Evolutionary conservation across 1,140 invertebrate genomes (phyloP), one percentile per base, ranked within the genome.

Genomic region (Drosophila busckii): DNA sequence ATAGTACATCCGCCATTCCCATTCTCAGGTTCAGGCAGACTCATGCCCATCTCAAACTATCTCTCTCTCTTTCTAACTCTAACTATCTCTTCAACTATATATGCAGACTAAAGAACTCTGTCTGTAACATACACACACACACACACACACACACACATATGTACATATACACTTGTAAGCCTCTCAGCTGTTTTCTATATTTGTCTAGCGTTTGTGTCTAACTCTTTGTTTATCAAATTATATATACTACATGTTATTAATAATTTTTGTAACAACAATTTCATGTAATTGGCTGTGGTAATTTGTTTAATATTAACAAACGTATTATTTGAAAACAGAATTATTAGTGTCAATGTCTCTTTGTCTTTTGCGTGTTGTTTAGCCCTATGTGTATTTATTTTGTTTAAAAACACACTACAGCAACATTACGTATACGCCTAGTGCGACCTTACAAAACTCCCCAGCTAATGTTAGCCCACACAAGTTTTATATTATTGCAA

Each of bases 1-100:
- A 73, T 73, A 76, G 70, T 70, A 70, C 70, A 73, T 73, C 54
- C 59, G 55, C 61, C 70, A 73, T 75, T n/a, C 37, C 70, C 48
- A 59, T 59, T 59, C 55, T 58, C 44, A 34, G 29, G 13, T 46
- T 49, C 31, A 49, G 31, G 15, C 9, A 42, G 49, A 28, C 49
- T 20, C 49, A 42, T 40, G 49, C 19, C 67, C 66, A 69, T 62
- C 7, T 48, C 0, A 28, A 9, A 23, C 29, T 22, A 4, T 34
- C 41, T 46, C 10, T 53, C 7, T 42, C 35, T 45, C 49, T 40
- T n/a, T 59, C 25, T 37, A 10, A 13, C 17, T 20, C 41, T 64
- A 32, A 55, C 10, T 25, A 5, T 28, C 29, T 49, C 20, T 10
- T n/a, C 12, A 22, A 17, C 17, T 22, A 20, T 28, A 15, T 17